Conservation (phyloP, 2,888 invertebrate genomes). For the Aspidiotus rigidus region DNA sequence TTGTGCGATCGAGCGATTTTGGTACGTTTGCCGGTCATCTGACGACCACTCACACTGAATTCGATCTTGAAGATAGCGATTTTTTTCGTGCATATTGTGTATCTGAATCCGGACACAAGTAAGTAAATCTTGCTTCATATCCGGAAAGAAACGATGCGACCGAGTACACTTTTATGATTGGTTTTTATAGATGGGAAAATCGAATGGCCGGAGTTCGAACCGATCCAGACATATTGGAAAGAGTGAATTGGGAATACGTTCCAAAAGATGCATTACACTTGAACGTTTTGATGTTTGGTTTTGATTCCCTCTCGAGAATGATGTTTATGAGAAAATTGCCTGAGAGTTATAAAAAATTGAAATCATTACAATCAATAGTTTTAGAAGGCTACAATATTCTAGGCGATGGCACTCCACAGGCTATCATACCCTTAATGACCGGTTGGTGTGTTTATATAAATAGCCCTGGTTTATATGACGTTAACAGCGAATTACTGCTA, state of each 20-base stretch:
- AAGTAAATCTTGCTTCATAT: conserved; percentile 38
- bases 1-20: conserved; percentile 59
- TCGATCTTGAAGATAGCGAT: conserved; percentile 58
- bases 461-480: too few relatives aligned
- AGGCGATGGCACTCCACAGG: conserved; percentile 79
- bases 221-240: conserved; percentile 45
- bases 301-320: conserved; percentile 78
- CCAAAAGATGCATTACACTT: conserved; percentile 47
- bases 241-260: conserved; percentile 47
- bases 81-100: conserved; percentile 61
- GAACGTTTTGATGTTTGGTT: conserved; percentile 75
- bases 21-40: conserved; percentile 50
- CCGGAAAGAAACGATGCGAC: background rate
- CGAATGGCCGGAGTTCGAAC: conserved; percentile 55
- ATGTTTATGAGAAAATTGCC: conserved; percentile 71
- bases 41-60: conserved; percentile 50
- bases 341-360: conserved; percentile 60
- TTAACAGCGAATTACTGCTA: too few relatives aligned
- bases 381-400: conserved; percentile 73
- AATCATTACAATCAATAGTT: conserved; percentile 53
- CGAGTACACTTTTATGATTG: background rate
- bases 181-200: conserved; percentile 52
- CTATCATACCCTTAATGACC: conserved; percentile 76
- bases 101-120: conserved; percentile 46
- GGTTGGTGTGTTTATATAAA: conserved; percentile 50